phyloP scores from a whole-genome alignment of 1,140 invertebrate species.

The Dryas iulia region DNA sequence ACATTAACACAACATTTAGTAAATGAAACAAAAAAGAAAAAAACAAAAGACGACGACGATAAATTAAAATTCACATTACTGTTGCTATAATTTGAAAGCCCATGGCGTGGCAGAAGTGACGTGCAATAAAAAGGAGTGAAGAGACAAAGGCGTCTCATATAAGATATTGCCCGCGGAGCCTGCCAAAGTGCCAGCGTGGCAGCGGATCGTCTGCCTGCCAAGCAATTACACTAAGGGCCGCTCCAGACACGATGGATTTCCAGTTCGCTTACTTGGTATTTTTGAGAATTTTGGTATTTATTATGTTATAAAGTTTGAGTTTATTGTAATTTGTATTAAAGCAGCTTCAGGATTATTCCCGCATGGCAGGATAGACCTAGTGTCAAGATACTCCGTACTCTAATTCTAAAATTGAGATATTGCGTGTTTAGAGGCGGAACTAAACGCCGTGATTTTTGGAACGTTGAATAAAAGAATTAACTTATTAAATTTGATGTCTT shows the following conservation, averaged over 20 bases:
- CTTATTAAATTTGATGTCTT: too few relatives aligned
- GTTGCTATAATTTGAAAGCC: slow-evolving; percentile 1
- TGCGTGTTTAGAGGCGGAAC: too few relatives aligned
- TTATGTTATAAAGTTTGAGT: too few relatives aligned
- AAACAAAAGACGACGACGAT: not conserved
- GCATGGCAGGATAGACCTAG: too few relatives aligned
- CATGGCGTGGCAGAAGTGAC: not conserved
- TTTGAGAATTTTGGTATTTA: not conserved
- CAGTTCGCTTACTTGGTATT: slow-evolving; percentile 2
- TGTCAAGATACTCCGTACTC: too few relatives aligned
- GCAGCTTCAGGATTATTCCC: too few relatives aligned
- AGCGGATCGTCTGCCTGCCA: slow-evolving; percentile 22
- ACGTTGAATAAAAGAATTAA: too few relatives aligned
- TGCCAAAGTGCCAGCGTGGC: slow-evolving; percentile 24
- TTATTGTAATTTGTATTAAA: too few relatives aligned
- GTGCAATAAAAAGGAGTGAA: slow-evolving; percentile 18
- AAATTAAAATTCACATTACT: not conserved
- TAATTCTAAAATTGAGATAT: too few relatives aligned
- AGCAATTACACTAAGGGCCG: slow-evolving; percentile 29
- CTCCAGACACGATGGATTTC: slow-evolving; percentile 17
- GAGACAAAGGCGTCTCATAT: slow-evolving; percentile 29
- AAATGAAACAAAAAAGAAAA: not conserved
- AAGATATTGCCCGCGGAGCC: slow-evolving; percentile 27
- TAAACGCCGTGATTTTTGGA: too few relatives aligned
- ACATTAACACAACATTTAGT: too few relatives aligned